Evolutionary conservation across 1,140 invertebrate species (phyloP), one percentile per base, ranked within the genome.

Genomic region (Aphelenchoides fujianensis): DNA sequence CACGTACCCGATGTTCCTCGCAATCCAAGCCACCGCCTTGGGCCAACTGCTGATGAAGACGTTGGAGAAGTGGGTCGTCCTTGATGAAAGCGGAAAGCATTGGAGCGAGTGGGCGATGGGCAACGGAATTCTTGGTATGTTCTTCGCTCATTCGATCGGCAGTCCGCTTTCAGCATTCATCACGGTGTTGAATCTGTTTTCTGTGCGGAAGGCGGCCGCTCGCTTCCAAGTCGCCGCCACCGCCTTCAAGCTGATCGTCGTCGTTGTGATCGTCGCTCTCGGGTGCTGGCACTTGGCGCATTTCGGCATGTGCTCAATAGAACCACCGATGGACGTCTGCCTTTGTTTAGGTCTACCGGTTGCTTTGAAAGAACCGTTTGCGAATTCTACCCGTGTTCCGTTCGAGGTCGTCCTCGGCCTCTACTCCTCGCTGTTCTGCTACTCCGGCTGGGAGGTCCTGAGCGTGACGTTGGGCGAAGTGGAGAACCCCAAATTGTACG

Each of bases 221-320:
- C 41, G 70, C 27, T 72, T 72, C 37, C 70, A 72, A 59, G 36
- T 72, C 59, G 37, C 57, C 16, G 70, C 61, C 5, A 72, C 70
- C 2, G 3, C 31, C 1, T 16, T 37, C 12, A 72, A 72, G 28
- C 1, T 72, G 32, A 28, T 72, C 5, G 70, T 72, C 2, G 36
- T 72, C 2, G 5, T 34, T n/a, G 12, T 73, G 27, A 72, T 72
- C 23, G 37, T 72, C 1, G 52, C 19, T 12, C 27, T 66, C 12
- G 63, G 7, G 12, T 41, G 37, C 53, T 34, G 53, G 16, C 7
- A 66, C 30, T 55, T 66, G 1, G 36, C 27, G 27, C 5, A 37
- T 5, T 41, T 30, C 32, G 69, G 69, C 12, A 19, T 68, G 36
- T 28, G 12, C 16, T 32, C 62, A 62, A n/a, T n/a, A n/a, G n/a